Base-by-base conservation (phyloP, 2,113 vertebrate species). In the Notothenia coriiceps region DNA sequence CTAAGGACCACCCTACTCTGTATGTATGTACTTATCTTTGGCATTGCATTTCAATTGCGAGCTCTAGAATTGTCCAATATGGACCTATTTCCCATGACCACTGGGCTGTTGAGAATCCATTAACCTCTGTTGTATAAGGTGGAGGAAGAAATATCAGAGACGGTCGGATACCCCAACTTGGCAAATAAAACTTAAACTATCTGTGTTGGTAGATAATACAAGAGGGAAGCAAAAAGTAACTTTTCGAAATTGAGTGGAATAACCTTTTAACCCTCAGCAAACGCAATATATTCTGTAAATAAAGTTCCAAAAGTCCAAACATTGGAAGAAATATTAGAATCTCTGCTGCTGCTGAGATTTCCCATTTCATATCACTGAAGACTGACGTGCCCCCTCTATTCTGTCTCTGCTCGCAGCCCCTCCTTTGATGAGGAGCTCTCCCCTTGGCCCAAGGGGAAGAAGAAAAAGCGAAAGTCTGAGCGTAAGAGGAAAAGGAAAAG, bases 381-480 rank as follows among this genome's bases (percentile, higher is more conserved):
- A n/a, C 33, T 6, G 2, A 52, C 17, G 18, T 59, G 69, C 70
- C 74, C 64, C 55, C 12, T 80, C 64, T 65, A 47, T 52, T 74
- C 43, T 64, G 46, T 81, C 29, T 80, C 56, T 54, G 40, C 49
- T 72, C 60, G 11, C 93, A 97, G 97, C 74, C 84, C 86, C 20
- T 97, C 94, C 0, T 90, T 69, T 0, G 84, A 95, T 25, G 94
- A 91, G 56, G 93, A 96, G 2, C 73, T 82, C 22, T 94, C 80
- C 0, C 95, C 86, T 2, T 95, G 75, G 0, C 95, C 93, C 25
- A 97, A 96, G 72, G 92, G 91, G 0, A 98, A 97, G 93, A 97
- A 96, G 89, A 99, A 98, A 93, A 99, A 98, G 93, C 97, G 98
- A 93, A 98, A 98, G 52, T 95, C 96, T 0, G 74, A 95, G 22